A percentile compares a stretch with the other conserved stretches of the same genome.
These are phyloP conservation scores for Ochropleura plecta DNA, from an alignment of 2,888 invertebrate genomes.

Conservation along the genomic window DNA sequence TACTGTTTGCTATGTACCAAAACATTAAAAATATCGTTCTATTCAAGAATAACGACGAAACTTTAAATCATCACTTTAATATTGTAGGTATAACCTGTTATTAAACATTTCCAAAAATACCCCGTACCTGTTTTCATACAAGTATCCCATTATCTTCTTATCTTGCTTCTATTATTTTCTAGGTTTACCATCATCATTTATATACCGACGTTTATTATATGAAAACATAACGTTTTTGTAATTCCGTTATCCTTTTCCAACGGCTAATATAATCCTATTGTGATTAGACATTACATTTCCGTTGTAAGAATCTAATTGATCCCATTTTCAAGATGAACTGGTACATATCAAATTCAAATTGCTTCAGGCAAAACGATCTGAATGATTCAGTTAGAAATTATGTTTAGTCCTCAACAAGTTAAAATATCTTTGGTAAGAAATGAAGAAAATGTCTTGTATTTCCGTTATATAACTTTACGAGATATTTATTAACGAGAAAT, in stretches of 20 bases:
- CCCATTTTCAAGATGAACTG: background rate
- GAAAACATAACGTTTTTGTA: background rate
- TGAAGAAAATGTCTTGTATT: constrained; percentile 38
- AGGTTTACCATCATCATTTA: background rate
- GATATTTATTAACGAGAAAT: constrained; percentile 38
- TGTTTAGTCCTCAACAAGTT: constrained; percentile 12
- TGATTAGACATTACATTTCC: background rate
- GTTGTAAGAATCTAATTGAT: background rate
- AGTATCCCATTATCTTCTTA: constrained; percentile 19
- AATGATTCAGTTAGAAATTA: constrained; percentile 22
- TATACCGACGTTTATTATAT: no score
- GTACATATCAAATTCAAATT: background rate
- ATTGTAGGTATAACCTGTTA: constrained; percentile 6
- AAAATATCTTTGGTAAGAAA: constrained; percentile 9
- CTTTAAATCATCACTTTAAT: background rate
- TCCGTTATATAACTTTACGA: constrained; percentile 46
- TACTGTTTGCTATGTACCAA: background rate
- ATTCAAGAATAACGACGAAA: background rate
- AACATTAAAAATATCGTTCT: background rate
- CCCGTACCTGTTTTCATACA: background rate
- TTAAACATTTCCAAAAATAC: constrained; percentile 8
- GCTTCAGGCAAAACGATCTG: background rate
- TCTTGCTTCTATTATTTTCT: background rate
- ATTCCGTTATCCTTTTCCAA: background rate
- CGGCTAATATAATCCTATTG: background rate